Conservation (phyloP, 2,888 invertebrate genomes). For the Caenorhabditis wallacei region DNA sequence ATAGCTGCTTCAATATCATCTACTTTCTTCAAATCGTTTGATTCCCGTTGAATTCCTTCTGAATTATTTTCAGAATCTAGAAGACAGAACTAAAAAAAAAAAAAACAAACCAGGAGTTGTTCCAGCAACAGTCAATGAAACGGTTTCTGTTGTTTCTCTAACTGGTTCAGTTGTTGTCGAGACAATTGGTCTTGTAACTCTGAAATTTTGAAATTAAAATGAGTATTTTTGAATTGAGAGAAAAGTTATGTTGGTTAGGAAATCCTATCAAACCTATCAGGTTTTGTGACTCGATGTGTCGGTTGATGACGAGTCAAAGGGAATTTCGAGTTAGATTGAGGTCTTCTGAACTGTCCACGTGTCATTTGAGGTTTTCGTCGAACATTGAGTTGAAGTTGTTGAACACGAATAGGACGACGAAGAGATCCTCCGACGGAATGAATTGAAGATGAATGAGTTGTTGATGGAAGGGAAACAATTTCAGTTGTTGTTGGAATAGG, state of each 20-base stretch:
- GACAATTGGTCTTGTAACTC: constrained; percentile 36
- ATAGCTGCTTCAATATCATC: constrained; percentile 62
- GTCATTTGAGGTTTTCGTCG: constrained; percentile 54
- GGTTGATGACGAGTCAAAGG: constrained; percentile 46
- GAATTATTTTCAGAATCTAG: neutral
- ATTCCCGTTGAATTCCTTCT: constrained; percentile 17
- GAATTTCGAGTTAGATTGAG: constrained; percentile 25
- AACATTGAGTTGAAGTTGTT: constrained; percentile 42
- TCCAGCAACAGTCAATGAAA: neutral
- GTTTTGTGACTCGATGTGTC: constrained; percentile 50
- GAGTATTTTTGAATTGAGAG: too few species aligned
- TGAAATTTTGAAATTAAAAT: constrained; percentile 13
- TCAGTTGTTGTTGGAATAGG: constrained; percentile 5
- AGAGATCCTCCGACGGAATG: constrained; percentile 39
- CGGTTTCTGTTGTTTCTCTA: constrained; percentile 4
- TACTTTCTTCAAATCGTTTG: constrained; percentile 28
- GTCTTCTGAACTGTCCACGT: constrained; percentile 47
- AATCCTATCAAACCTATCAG: constrained; percentile 56
- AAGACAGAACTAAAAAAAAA: neutral
- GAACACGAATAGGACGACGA: constrained; percentile 40
- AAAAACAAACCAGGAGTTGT: constrained; percentile 8
- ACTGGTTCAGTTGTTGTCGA: constrained; percentile 3
- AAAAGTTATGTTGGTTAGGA: constrained; percentile 6
- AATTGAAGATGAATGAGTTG: constrained; percentile 7
- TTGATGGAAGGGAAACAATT: constrained; percentile 9